Evolutionary conservation across 2,113 vertebrate genomes (phyloP).

Genomic region (Oreochromis niloticus): DNA sequence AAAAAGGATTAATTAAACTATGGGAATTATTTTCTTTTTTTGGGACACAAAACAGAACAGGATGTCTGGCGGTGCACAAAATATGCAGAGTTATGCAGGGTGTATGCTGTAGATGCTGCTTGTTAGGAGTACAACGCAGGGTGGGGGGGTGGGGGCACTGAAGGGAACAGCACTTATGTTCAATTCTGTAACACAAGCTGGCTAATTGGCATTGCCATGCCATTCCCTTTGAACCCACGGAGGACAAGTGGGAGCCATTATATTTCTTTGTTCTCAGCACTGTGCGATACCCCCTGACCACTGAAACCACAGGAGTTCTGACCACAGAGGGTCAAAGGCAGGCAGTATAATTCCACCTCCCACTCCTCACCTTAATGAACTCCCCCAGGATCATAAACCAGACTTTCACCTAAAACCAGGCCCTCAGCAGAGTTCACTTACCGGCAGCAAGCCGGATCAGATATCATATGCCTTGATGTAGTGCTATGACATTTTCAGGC

Average conservation of each 20-base stretch:
- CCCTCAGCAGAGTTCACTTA: conserved; percentile 10
- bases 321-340: conserved; percentile 40
- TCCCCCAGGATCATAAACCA: background rate
- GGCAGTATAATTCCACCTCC: background rate
- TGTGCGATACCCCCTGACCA: conserved; percentile 29
- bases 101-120: conserved; percentile 38
- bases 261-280: conserved; percentile 52
- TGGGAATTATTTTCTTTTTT: conserved; percentile 1
- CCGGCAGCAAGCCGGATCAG: background rate
- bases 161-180: conserved; percentile 40
- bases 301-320: conserved; percentile 35
- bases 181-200: conserved; percentile 46
- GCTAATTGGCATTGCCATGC: conserved; percentile 60
- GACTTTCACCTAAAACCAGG: conserved; percentile 10
- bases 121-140: conserved; percentile 16
- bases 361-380: background rate
- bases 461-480: background rate
- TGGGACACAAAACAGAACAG: background rate
- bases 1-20: conserved; percentile 1
- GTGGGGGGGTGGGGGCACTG: background rate
- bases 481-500: conserved; percentile 42
- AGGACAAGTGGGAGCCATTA: conserved; percentile 52
- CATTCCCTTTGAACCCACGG: conserved; percentile 53
- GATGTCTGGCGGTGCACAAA: conserved; percentile 12
- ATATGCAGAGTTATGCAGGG: conserved; percentile 49